Base-by-base conservation (phyloP, 2,113 vertebrate genomes). In the Shinisaurus crocodilurus region DNA sequence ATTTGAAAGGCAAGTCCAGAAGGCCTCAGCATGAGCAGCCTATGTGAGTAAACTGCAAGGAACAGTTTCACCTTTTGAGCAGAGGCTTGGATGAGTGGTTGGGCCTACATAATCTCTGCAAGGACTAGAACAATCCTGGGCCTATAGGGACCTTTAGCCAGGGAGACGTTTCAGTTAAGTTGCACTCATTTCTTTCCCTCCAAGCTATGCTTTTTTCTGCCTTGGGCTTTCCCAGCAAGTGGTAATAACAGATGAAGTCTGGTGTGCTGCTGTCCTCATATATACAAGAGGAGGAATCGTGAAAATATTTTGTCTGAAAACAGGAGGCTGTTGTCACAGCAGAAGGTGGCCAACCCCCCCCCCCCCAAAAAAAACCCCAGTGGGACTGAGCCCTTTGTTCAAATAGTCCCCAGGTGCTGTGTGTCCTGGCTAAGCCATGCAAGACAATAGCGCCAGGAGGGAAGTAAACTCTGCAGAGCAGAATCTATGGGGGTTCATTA, bases 401-500 rank as follows among this genome's bases (percentile, higher is more conserved):
- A 32, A 88, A 88, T 81, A 80, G 0, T 0, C 34, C 50, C 87
- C 89, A n/a, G 45, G 57, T 29, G 77, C 10, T 29, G 34, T 10
- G 15, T 5, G 32, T 72, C 82, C 0, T 0, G 20, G 40, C 82
- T 82, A 57, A 84, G 82, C 54, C 72, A 67, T 1, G 1, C 1
- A 76, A 93, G 75, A 34, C 27, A 34, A 67, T 67, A 69, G 85
- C 85, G 74, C 0, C 0, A 34, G 85, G 86, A 0, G 85, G 88
- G 6, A 86, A 63, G 23, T 80, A 48, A 92, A 89, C 34, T 20
- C 1, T 18, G 34, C 0, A 0, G 79, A 10, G 54, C 82, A 32
- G 76, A 92, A 90, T 76, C 12, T 70, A 86, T 43, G 8, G 84
- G 91, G 92, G 23, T 32, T 90, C 63, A n/a, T 91, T 88, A 86